Base-by-base conservation (phyloP, 1,140 invertebrate species). In the Saccostrea cuccullata region DNA sequence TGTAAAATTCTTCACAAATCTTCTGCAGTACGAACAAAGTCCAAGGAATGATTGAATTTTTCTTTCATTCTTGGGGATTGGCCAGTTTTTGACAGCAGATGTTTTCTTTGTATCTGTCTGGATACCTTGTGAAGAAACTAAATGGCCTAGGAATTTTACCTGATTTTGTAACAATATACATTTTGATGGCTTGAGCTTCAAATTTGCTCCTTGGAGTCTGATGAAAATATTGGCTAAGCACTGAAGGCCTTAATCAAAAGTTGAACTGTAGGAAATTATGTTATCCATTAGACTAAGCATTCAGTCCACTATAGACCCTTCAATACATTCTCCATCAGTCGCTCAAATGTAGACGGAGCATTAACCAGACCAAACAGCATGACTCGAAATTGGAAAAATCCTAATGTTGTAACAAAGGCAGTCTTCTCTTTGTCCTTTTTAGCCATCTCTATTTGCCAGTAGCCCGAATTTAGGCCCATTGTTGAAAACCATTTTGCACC, bases 401-500 rank as follows among this genome's bases (percentile, higher is more conserved):
- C 88, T 36, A 73, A 40, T 40, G 64, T 82, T 8, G 88, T 87
- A 23, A 85, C 67, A 55, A 91, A 89, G 6, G 86, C 88, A 26
- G 90, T 88, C 30, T 73, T 91, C 20, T 88, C 84, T 73, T 87
- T 86, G 40, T 86, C 89, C 23, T 87, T 55, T 55, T 55, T 17
- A 5, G 20, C 2, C 58, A 89, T 84, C 12, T 55, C 77, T 0
- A 89, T 64, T 30, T 95, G 95, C 94, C 94, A 93, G 87, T 89
- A 94, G 4, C 93, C 93, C 60, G 15, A 64, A 20, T 77, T 86
- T 11, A 91, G 86, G 84, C 91, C 90, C 9, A 92, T 58, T 64
- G 70, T 88, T 15, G 64, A 88, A 83, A 92, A 92, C 85, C 84
- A 91, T 60, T 87, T 84, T 4, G 88, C 70, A 8, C 73, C 86